Base-by-base conservation (phyloP, 2,888 invertebrate species). In the Agriopis leucophaearia region DNA sequence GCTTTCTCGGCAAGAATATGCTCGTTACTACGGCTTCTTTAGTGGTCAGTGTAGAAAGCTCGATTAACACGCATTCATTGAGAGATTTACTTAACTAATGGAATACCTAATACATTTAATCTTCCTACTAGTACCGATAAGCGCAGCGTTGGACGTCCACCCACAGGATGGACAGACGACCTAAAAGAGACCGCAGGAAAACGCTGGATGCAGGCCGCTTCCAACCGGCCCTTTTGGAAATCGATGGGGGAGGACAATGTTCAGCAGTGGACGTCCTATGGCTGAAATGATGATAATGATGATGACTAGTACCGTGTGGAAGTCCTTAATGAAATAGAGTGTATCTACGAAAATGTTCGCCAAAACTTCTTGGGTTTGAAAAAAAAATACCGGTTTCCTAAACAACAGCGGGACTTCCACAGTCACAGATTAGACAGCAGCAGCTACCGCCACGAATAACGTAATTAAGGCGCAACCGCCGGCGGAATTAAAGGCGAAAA, bases 401-500 rank as follows among this genome's bases (percentile, higher is more conserved):
- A 79, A 83, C 82, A 82, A 80, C 81, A 80, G 75, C 81, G 77
- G 78, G 79, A 13, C 75, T 78, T 75, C 77, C 77, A 77, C 81
- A 80, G 56, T 18, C 59, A n/a, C 67, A 59, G 63, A 50, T 59
- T 64, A 59, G n/a, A 50, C 40, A 52, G 8, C 50, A 64, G 59
- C 44, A 64, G 51, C 70, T 72, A 52, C 40, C 78, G 80, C 85
- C 86, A 87, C 91, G 94, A 91, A 92, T 94, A 94, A 94, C 89
- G 94, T 94, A 94, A 94, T 95, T 94, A 94, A 93, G 91, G 85
- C 88, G 85, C 90, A 92, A 94, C 94, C 94, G 89, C 94, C 86
- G 86, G 88, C 90, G 86, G 93, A 94, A 94, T 94, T 94, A 94
- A 94, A 94, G 92, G 94, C 91, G 93, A 93, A 64, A 94, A 94